phyloP scores from a whole-genome alignment of 1,140 invertebrate species.

The Heliconius eleuchia region DNA sequence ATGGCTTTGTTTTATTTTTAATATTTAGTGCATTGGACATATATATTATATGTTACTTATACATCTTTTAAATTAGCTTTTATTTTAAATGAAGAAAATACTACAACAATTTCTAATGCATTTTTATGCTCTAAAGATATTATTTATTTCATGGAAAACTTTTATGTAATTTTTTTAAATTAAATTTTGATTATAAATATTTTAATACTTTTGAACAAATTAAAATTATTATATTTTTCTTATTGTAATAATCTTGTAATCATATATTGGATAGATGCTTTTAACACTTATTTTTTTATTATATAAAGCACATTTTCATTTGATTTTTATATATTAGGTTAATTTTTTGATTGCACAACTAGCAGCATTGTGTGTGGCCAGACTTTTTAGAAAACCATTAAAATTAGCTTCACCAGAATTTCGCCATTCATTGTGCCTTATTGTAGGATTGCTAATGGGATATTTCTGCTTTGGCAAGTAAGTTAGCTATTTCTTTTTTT shows the following conservation, averaged over 20 bases:
- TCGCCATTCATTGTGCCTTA: constrained; percentile 88
- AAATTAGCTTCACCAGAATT: constrained; percentile 86
- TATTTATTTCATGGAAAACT: no score
- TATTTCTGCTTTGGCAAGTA: constrained; percentile 95
- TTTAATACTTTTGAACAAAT: background rate
- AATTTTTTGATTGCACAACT: constrained; percentile 93
- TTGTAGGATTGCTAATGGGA: constrained; percentile 88
- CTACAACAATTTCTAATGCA: no score
- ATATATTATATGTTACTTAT: background rate
- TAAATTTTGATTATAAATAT: no score
- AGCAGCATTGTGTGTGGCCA: constrained; percentile 87
- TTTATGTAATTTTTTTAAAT: no score
- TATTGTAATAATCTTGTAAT: background rate
- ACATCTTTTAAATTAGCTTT: background rate
- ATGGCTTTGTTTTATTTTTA: background rate
- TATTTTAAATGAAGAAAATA: background rate
- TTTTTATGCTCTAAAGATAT: no score
- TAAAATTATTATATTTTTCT: background rate
- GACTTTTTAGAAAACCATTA: constrained; percentile 87
- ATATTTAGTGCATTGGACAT: background rate
- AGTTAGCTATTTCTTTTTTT: constrained; percentile 54
- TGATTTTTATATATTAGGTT: constrained; percentile 83
- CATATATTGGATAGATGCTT: background rate
- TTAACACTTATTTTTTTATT: constrained; percentile 16
- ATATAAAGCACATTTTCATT: constrained; percentile 43